Conservation (phyloP, 2,888 invertebrate species). For the Mythimna albipuncta region DNA sequence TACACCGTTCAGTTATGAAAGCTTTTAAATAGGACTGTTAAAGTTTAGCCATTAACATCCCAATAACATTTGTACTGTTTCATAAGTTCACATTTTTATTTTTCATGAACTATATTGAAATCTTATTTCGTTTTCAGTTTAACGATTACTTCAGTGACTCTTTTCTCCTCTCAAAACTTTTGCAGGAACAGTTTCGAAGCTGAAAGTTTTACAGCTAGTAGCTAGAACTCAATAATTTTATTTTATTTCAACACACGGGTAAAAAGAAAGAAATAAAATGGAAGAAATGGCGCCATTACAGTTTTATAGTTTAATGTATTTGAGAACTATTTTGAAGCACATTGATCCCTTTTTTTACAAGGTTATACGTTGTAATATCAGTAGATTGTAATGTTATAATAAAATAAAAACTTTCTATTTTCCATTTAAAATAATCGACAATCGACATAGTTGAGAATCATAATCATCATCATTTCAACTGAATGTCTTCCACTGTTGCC, state of each 20-base stretch:
- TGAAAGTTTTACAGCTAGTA: slow-evolving; percentile 42
- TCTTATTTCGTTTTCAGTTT: slow-evolving; percentile 35
- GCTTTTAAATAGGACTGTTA: not conserved
- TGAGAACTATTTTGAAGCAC: slow-evolving; percentile 9
- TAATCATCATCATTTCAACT: no score
- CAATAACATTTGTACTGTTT: not conserved
- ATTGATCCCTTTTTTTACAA: no score
- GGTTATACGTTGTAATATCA: no score
- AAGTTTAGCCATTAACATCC: not conserved
- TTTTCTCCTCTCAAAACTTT: slow-evolving; percentile 39
- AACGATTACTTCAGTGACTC: slow-evolving; percentile 46
- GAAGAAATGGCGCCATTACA: slow-evolving; percentile 12
- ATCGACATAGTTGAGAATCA: no score
- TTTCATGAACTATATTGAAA: slow-evolving; percentile 12
- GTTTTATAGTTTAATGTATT: slow-evolving; percentile 13
- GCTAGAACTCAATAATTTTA: slow-evolving; percentile 45
- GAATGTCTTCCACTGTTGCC: no score
- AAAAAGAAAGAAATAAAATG: slow-evolving; percentile 7
- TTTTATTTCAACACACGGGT: slow-evolving; percentile 38
- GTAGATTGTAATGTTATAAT: no score
- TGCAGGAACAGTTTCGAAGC: slow-evolving; percentile 43
- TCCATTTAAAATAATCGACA: no score
- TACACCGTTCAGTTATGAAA: not conserved
- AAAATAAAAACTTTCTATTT: no score
- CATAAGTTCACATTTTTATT: not conserved